A percentile compares a stretch with the other conserved stretches of the same genome.
Conservation (phyloP, 2,113 vertebrate species). For the crab-eating macaque (Macaca fascicularis) region T2T-MFA8v1.1 NC_088381.1:30147501-30148000, state of each 20-base stretch:
- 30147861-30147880: neutral
- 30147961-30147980: conserved; percentile 10
- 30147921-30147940: neutral
- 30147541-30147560: neutral
- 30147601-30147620: neutral
- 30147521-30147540: neutral
- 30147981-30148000: neutral
- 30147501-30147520: neutral
- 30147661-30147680: neutral
- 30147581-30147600: neutral
- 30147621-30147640: neutral
- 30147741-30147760: neutral
- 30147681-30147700: neutral
- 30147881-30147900: neutral
- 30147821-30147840: neutral
- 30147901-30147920: neutral
- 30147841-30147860: neutral
- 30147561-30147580: neutral
- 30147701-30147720: neutral
- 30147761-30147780: neutral
- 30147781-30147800: neutral
- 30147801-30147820: neutral
- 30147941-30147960: neutral
- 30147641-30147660: neutral
- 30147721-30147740: neutral